Evolutionary conservation across 2,797 vertebrate genomes (phyloP), one percentile per base, ranked within the genome.

Genomic region (Parauchenoglanis punctatus): DNA sequence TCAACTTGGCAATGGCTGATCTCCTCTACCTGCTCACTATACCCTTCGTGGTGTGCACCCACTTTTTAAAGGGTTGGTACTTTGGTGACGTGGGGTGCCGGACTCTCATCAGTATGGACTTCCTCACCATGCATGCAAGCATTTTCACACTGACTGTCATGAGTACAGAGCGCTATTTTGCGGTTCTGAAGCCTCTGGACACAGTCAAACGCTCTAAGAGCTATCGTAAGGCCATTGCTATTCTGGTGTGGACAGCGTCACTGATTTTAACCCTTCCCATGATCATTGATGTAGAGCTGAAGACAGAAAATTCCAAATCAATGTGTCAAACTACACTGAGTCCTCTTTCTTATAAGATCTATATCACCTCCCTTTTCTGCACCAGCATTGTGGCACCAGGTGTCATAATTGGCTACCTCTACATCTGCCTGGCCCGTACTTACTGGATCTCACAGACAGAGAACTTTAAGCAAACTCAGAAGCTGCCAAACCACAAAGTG

Each of bases 51-150:
- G 97, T 98, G 0, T 97, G 97, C 86, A 98, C 97, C 2, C 95
- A 98, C 91, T 98, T 98, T 89, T 93, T 97, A 2, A 96, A 97
- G 90, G 97, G 94, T 6, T 98, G 97, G 97, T 96, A 97, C 93
- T 98, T 98, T 59, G 97, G 97, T 28, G 96, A 97, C 23, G 20
- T 93, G 0, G 97, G 97, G 59, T 98, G 97, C 80, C 96, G 96
- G 23, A 94, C 97, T 87, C 94, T 98, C 0, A 96, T 98, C 91
- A 98, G 97, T 83, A 95, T 97, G 92, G 97, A 98, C 92, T 97
- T 98, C 91, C 95, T 98, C 76, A 98, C 97, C 81, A 98, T 98
- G 97, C 97, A 98, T 0, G 97, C 97, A 88, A 98, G 97, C 91
- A 98, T 98, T 93, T 98, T 98, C 93, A 98, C 97, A 0, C 94